These are phyloP conservation scores for Apodemus sylvaticus DNA, from an alignment of 2,113 vertebrate species.

Conservation along the genomic window DNA sequence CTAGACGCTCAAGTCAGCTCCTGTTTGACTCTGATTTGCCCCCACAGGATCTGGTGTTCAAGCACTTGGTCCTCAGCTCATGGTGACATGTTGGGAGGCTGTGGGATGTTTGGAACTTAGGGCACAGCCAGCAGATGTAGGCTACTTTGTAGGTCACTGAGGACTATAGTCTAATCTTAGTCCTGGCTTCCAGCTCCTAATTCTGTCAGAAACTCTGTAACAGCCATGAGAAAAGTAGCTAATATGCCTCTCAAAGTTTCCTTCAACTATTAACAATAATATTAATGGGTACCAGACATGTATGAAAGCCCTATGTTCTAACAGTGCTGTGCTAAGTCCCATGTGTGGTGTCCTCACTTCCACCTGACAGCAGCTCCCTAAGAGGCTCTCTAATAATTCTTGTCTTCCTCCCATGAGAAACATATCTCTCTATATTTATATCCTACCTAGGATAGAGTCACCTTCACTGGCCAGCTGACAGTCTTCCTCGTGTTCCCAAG, in stretches of 20 bases:
- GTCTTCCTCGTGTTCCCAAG: background rate
- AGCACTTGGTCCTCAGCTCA: background rate
- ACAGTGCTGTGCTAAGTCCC: background rate
- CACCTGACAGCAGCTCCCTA: background rate
- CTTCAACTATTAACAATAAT: background rate
- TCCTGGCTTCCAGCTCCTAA: background rate
- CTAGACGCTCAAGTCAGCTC: background rate
- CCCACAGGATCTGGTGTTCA: background rate
- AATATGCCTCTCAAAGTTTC: background rate
- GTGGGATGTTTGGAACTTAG: background rate
- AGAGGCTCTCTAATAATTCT: background rate
- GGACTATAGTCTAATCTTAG: background rate
- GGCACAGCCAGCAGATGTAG: background rate
- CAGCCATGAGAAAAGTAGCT: background rate
- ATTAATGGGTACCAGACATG: background rate
- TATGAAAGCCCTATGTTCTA: background rate
- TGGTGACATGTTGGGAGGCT: background rate
- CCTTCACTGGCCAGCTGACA: background rate
- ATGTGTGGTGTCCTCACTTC: background rate
- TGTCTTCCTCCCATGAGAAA: background rate
- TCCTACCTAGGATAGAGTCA: background rate
- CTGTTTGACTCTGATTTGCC: background rate
- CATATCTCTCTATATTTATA: background rate
- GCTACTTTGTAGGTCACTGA: background rate
- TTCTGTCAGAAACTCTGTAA: background rate